Conservation (phyloP, 2,797 vertebrate genomes). For the Crenuchus spilurus region DNA sequence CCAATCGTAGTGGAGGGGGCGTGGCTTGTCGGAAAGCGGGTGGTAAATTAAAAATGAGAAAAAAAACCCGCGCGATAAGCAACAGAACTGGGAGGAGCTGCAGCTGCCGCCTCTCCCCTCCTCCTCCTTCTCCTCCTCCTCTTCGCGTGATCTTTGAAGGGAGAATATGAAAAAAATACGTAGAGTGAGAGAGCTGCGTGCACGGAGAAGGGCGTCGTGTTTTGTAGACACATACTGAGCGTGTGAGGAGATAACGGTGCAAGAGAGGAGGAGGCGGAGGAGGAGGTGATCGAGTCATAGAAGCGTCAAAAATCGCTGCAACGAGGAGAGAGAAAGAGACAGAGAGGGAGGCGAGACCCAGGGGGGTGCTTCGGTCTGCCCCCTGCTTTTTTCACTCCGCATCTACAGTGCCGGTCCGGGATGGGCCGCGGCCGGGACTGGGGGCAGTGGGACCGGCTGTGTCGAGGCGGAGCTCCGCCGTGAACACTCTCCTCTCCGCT, state of each 20-base stretch:
- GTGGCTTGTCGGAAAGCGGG: background rate
- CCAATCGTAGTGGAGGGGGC: background rate
- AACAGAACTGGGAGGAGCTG: conserved; percentile 47
- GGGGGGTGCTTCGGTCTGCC: background rate
- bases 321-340: conserved; percentile 2
- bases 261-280: background rate
- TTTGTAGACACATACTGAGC: background rate
- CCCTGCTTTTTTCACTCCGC: background rate
- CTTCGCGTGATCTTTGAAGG: conserved; percentile 38
- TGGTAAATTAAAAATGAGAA: no score
- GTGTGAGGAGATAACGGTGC: conserved; percentile 31
- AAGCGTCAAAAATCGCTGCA: conserved; percentile 14
- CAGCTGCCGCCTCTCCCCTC: conserved; percentile 3
- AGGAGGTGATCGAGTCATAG: conserved; percentile 8
- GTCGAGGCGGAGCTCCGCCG: background rate
- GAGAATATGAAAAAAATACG: conserved; percentile 38
- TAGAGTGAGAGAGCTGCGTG: conserved; percentile 38
- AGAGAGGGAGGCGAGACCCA: background rate
- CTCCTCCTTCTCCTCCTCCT: background rate
- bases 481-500: background rate
- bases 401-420: conserved; percentile 1
- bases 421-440: conserved; percentile 30
- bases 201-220: conserved; percentile 56
- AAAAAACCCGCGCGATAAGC: conserved; percentile 17
- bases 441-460: conserved; percentile 9